Percentiles rank a stretch among this genome's conserved stretches.
Evolutionary conservation across 2,797 vertebrate species (phyloP).

Genomic region (Neopelma chrysocephalum): DNA sequence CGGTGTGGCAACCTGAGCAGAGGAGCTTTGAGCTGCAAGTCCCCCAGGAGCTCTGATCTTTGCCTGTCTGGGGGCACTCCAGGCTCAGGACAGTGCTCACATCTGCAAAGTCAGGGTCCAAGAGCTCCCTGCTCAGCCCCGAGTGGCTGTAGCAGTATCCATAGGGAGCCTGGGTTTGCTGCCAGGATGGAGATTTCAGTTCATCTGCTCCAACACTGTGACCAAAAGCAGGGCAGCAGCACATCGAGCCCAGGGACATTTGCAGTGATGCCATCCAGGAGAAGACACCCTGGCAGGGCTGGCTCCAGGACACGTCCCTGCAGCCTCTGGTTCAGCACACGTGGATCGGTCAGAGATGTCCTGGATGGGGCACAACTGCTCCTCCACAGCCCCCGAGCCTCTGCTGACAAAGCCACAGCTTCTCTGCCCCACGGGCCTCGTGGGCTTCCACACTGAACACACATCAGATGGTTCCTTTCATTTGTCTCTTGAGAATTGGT

Average conservation of each 20-base stretch:
- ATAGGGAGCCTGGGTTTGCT: neutral
- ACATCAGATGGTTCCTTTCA: neutral
- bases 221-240: neutral
- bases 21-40: neutral
- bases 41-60: neutral
- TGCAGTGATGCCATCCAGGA: neutral
- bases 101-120: neutral
- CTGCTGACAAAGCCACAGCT: neutral
- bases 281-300: neutral
- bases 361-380: neutral
- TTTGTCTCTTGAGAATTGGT: neutral
- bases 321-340: neutral
- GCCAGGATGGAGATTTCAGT: neutral
- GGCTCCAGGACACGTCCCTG: neutral
- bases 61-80: neutral
- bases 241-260: neutral
- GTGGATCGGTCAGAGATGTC: neutral
- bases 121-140: neutral
- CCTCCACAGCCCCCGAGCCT: neutral
- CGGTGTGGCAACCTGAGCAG: neutral
- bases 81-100: neutral
- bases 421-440: rapidly evolving
- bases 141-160: neutral
- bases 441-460: neutral
- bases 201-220: neutral